Evolutionary conservation across 2,797 vertebrate genomes (phyloP).

Genomic region (Petrocephalus schoutedeni): DNA sequence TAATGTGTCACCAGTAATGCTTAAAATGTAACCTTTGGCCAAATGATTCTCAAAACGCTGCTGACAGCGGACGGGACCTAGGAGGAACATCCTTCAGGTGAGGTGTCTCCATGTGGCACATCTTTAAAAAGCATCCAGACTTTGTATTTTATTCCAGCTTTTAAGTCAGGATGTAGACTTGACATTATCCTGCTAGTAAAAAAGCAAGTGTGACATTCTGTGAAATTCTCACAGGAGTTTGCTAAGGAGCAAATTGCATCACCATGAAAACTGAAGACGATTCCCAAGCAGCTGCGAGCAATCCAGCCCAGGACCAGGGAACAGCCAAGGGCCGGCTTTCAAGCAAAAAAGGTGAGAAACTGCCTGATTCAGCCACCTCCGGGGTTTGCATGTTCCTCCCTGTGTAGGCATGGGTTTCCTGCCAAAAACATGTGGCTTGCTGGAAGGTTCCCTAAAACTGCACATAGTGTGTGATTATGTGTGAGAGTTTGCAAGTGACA

Average conservation of each 20-base stretch:
- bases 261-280: conserved; percentile 39
- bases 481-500: background rate
- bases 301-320: conserved; percentile 35
- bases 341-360: conserved; percentile 47
- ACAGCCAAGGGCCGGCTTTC: conserved; percentile 36
- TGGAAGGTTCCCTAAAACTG: background rate
- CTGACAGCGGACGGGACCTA: conserved; percentile 5
- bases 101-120: background rate
- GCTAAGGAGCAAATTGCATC: conserved; percentile 15
- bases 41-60: conserved; percentile 19
- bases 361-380: background rate
- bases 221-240: background rate
- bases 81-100: conserved; percentile 14
- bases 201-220: background rate
- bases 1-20: conserved; percentile 53
- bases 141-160: background rate
- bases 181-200: background rate
- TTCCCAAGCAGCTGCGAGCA: conserved; percentile 18
- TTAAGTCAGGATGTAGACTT: background rate
- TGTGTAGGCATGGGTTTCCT: background rate
- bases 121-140: background rate
- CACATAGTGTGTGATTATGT: background rate
- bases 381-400: background rate
- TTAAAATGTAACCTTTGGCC: conserved; percentile 51
- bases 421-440: background rate